Base-by-base conservation (phyloP, 2,113 vertebrate species). In the Rhinogobius similis region DNA sequence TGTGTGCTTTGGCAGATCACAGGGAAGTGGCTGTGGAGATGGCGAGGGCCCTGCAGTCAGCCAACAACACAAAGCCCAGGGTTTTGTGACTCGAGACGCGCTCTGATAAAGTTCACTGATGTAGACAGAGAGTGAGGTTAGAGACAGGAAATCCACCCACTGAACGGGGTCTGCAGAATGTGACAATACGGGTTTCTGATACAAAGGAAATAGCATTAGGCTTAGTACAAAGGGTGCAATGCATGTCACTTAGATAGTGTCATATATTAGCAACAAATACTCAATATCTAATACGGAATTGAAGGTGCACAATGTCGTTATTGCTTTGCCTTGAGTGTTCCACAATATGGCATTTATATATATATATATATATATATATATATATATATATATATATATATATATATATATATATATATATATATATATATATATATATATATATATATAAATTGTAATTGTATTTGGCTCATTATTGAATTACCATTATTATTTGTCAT, bases 1-100 rank as follows among this genome's bases (percentile, higher is more conserved):
- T 95, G 94, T 95, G 94, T 94, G 91, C 92, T 94, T 94, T 96
- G 96, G 96, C 95, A 94, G 90, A 89, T 81, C 81, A 85, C 82
- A 80, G 93, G 96, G 96, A 97, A 97, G 92, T 94, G 94, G 95
- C 93, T 83, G 86, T 84, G 73, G 88, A 92, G 93, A 91, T 92
- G 89, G 81, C 83, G 67, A 75, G 78, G 74, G 68, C 81, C 73
- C 58, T 4, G 88, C 78, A 26, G 77, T 10, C 26, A 77, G 62
- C 69, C 32, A 23, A 78, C 62, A 43, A 77, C 58, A 43, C 77
- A 88, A 90, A 65, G 70, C 82, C 75, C 75, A 78, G 72, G 62
- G 73, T 75, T 69, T 26, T 21, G 6, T 39, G 64, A 65, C n/a
- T n/a, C 12, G 62, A 43, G 62, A 73, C 65, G 72, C 5, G 46